A percentile compares a stretch with the other conserved stretches of the same genome.
These are phyloP conservation scores for Leguminivora glycinivorella DNA, from an alignment of 1,140 invertebrate species.

Conservation along the genomic window DNA sequence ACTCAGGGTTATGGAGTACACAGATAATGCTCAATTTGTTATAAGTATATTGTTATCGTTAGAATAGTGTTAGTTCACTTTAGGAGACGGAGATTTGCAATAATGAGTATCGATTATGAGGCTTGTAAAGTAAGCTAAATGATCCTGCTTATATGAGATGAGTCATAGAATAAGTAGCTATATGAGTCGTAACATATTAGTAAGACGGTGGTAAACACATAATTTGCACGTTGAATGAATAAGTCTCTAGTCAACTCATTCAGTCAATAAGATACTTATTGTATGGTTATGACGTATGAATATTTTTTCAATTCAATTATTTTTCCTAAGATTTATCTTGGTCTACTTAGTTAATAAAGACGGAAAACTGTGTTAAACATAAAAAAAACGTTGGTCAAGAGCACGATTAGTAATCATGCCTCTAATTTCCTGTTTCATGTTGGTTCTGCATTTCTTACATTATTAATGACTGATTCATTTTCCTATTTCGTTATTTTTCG, in stretches of 20 bases:
- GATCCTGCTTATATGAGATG: background rate
- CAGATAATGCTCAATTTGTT: conserved; percentile 9
- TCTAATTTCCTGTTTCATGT: conserved; percentile 8
- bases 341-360: background rate
- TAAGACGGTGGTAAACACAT: background rate
- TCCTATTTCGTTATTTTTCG: background rate
- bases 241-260: background rate
- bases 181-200: background rate
- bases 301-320: background rate
- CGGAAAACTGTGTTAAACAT: background rate
- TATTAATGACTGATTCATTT: background rate
- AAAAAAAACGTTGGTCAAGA: background rate
- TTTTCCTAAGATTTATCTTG: too few relatives aligned
- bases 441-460: too few relatives aligned
- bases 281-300: background rate
- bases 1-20: conserved; percentile 12
- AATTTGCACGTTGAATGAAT: background rate
- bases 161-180: background rate
- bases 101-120: too few relatives aligned
- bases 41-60: conserved; percentile 5
- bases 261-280: background rate
- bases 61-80: background rate
- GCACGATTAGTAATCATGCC: background rate
- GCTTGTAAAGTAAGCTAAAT: background rate
- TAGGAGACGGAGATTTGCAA: background rate